Base-by-base conservation (phyloP, 2,888 invertebrate genomes). In the Lepidocyrtinus sp. region DNA sequence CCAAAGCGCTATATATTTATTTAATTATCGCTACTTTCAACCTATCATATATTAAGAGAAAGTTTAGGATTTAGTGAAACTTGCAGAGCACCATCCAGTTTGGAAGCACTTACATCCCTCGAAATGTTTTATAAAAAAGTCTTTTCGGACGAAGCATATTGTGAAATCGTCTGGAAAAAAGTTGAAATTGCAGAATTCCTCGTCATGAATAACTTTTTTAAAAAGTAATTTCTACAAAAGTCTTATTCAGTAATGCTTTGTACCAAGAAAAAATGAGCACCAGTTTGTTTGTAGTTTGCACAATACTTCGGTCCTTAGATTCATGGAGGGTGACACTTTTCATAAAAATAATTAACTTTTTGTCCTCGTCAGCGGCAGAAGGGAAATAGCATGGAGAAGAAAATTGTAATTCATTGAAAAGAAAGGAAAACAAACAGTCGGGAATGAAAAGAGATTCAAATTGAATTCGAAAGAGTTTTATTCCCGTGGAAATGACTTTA, bases 1-100 rank as follows among this genome's bases (percentile, higher is more conserved):
- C 59, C 59, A n/a, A n/a, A n/a, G 22, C 59, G n/a, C 59, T 59
- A 59, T 59, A 21, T 59, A 59, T 59, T 59, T 59, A 59, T 59
- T 59, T 59, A 59, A 59, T 59, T 59, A 59, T 59, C 59, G 22
- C 22, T 59, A 59, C 22, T 59, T 21, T 59, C 21, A 59, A 21
- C 22, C 21, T 59, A 21, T 9, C 59, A 59, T 59, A 59, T 59
- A 59, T 21, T 19, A 59, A 2, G 21, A 59, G 22, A 59, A 21
- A 21, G 19, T 59, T n/a, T 36, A 36, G 12, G 12, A 12, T 21
- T 59, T 59, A 7, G 59, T 2, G 59, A 59, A 59, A 59, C 21
- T 22, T 9, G 22, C 59, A 59, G 7, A 59, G 22, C 59, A 59
- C 59, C 21, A 59, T 9, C 59, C 22, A 59, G 7, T 5, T 22